These are phyloP conservation scores for Tetranychus piercei DNA, from an alignment of 2,888 invertebrate genomes.

Conservation along the genomic window DNA sequence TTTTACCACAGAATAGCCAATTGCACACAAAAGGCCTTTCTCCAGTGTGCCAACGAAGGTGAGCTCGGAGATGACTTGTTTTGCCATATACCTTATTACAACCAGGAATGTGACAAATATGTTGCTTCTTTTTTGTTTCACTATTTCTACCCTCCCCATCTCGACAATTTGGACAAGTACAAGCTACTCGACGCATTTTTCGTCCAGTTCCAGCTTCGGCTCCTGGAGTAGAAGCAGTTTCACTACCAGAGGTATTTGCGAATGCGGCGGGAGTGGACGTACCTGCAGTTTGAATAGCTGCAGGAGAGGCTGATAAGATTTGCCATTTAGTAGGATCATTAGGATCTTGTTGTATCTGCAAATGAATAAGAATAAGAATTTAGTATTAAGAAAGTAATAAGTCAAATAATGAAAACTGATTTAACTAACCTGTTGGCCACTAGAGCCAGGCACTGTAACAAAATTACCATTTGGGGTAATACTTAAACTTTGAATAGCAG, in stretches of 20 bases:
- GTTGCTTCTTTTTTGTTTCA: conserved; percentile 42
- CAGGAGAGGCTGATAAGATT: conserved; percentile 34
- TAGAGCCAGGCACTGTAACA: conserved; percentile 39
- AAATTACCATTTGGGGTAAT: conserved; percentile 45
- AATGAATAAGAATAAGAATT: background rate
- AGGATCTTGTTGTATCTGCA: conserved; percentile 40
- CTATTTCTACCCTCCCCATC: conserved; percentile 57
- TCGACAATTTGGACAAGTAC: conserved; percentile 97
- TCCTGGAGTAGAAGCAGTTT: conserved; percentile 20
- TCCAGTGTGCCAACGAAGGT: conserved; percentile 92
- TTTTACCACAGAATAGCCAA: conserved; percentile 91
- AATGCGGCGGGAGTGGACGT: conserved; percentile 23
- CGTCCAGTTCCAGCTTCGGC: conserved; percentile 21
- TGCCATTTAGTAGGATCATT: conserved; percentile 70
- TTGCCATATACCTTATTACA: conserved; percentile 81
- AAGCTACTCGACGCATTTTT: conserved; percentile 56
- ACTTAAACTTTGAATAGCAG: conserved; percentile 25
- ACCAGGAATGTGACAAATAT: conserved; percentile 86
- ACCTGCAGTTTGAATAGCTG: conserved; percentile 28
- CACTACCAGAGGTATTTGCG: conserved; percentile 10
- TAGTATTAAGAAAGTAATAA: background rate
- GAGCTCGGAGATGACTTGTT: conserved; percentile 93
- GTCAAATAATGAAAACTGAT: conserved; percentile 16
- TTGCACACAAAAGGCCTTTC: conserved; percentile 92
- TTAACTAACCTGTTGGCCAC: conserved; percentile 34